Evolutionary conservation across 1,140 invertebrate species (phyloP), one percentile per base, ranked within the genome.

Genomic region (Cydia fagiglandana): DNA sequence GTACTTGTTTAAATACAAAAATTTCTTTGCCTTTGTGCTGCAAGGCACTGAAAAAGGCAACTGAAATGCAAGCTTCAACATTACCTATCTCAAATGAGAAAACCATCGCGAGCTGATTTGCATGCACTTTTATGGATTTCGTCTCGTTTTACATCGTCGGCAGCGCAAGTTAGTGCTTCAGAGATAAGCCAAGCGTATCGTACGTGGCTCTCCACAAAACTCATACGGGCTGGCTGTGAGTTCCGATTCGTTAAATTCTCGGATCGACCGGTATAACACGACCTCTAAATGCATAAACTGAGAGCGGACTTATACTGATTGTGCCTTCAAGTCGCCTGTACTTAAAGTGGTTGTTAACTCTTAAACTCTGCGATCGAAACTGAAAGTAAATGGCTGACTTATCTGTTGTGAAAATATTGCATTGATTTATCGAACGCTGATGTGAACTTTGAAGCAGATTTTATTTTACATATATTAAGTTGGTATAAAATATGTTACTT

Each of bases 91-190:
- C 13, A 53, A 53, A 53, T 53, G 10, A 17, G 1, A 17, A 53
- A 53, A 12, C 50, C 7, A 53, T 6, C 50, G n/a, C n/a, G n/a
- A 17, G 50, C 15, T 53, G 5, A 53, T 53, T 53, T 53, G 50
- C 50, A 53, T 53, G 50, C 28, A 64, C 12, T 28, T 64, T 24
- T 64, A 28, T 13, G 61, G 61, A 64, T 64, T 64, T 64, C 61
- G 61, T 64, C 61, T 64, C 24, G 61, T 30, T 64, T 64, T 13
- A 28, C 61, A 28, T 64, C 20, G 9, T 30, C 61, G 15, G 20
- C 53, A 17, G 38, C 28, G n/a, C 61, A 64, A 64, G 61, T 64
- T 64, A 64, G 61, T 64, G 28, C 61, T 64, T 64, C 24, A 64
- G 12, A 30, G 61, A 64, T 64, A 64, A 64, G 20, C 61, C 28